Evolutionary conservation across 2,888 invertebrate species (phyloP), one percentile per base, ranked within the genome.

Genomic region (Meteorus colon): DNA sequence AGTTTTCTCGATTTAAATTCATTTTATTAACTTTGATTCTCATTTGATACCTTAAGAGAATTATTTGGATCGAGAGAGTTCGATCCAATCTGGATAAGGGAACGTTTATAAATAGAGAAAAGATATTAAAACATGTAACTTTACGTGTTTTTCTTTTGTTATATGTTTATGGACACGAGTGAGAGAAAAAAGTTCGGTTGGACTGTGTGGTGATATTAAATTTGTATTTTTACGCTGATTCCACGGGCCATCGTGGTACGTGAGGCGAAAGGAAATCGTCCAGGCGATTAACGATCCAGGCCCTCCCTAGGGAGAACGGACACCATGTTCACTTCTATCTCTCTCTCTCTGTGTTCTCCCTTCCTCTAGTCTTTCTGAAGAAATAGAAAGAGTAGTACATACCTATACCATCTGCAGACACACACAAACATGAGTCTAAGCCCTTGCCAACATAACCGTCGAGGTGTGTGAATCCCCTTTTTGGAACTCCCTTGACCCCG

Each of bases 201-300:
- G 72, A 72, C 62, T 60, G 72, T 73, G 65, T 68, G 45, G 68
- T 81, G 91, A 91, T 92, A 92, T 92, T 92, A 92, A 92, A 92
- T 92, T 92, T 92, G 91, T 92, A 92, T 92, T 92, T 92, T 92
- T 92, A 91, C 91, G 91, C 91, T 91, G 92, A 92, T 92, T 92
- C 92, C 91, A 90, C 91, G 90, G 91, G 91, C 90, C 90, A 90
- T 91, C 90, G 89, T 79, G 84, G 85, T 89, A 91, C 92, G 92
- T 92, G 92, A 91, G 90, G 87, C 87, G 91, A 91, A 91, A 91
- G 89, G 87, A 86, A 91, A 91, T 89, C 89, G 87, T 87, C 84
- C 86, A 87, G 87, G 88, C 91, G 91, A 91, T 92, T 92, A 92
- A 91, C 91, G 91, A 91, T 90, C 90, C 90, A 84, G 88, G 81